Evolutionary conservation across 2,888 invertebrate species (phyloP).

Genomic region (Tinea semifulvella): DNA sequence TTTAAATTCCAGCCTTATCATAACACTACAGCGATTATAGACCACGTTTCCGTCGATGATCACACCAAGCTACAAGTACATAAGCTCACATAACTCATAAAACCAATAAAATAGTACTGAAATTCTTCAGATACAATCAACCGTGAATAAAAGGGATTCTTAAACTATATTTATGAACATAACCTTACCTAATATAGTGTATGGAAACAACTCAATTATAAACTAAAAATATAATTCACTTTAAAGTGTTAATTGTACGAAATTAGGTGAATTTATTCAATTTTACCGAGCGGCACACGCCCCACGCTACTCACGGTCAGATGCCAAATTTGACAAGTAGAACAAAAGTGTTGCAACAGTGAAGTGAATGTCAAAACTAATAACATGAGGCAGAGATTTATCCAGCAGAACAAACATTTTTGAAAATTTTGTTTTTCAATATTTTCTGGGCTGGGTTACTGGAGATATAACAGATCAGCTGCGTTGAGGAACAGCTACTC

Average conservation of each 20-base stretch:
- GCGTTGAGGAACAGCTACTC: too few relatives aligned
- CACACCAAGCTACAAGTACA: constrained; percentile 3
- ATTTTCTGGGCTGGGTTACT: too few relatives aligned
- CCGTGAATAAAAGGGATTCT: not conserved
- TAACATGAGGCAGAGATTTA: too few relatives aligned
- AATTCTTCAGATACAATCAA: constrained; percentile 3
- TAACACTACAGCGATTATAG: not conserved
- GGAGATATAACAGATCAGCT: too few relatives aligned
- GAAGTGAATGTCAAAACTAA: too few relatives aligned
- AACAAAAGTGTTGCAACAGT: not conserved
- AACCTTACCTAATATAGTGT: not conserved
- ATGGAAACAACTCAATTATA: not conserved
- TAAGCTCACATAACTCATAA: constrained; percentile 2
- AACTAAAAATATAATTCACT: constrained; percentile 1
- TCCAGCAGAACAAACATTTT: too few relatives aligned
- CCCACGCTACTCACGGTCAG: constrained; percentile 6
- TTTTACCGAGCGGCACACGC: constrained; percentile 1
- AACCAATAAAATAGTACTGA: constrained; percentile 5
- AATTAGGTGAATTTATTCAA: not conserved
- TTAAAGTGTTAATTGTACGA: constrained; percentile 1
- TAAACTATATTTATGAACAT: not conserved
- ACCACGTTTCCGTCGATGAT: constrained; percentile 6
- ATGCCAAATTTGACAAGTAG: constrained; percentile 10
- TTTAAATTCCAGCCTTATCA: not conserved
- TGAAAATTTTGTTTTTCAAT: too few relatives aligned